A percentile compares a stretch with the other conserved stretches of the same genome.
These are phyloP conservation scores for Zapus hudsonius DNA, from an alignment of 2,113 vertebrate genomes.

Conservation along the genomic window DNA sequence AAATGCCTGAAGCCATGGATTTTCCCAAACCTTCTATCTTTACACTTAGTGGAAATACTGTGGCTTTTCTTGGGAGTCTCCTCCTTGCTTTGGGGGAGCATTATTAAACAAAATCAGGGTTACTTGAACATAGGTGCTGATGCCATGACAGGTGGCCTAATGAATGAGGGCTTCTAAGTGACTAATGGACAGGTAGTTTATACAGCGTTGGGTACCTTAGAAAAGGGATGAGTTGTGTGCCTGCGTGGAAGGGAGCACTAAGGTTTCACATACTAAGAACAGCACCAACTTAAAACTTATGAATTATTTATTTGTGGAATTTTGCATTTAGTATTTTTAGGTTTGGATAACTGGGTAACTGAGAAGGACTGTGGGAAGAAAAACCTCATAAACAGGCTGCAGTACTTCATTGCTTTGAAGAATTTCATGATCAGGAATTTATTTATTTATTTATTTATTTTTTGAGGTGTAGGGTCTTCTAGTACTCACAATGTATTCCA, in stretches of 20 bases:
- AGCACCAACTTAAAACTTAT: neutral
- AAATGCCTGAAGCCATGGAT: neutral
- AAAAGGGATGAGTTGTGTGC: neutral
- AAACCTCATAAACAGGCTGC: neutral
- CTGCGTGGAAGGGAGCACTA: neutral
- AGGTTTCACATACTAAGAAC: neutral
- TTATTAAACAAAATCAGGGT: neutral
- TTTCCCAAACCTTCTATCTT: neutral
- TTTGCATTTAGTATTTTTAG: neutral
- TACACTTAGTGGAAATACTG: neutral
- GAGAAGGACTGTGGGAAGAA: neutral
- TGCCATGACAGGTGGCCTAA: neutral
- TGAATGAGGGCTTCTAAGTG: neutral
- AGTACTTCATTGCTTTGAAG: neutral
- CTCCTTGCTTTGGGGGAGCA: neutral
- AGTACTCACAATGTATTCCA: neutral
- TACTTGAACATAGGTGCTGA: neutral
- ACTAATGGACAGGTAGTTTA: neutral
- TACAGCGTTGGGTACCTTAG: neutral
- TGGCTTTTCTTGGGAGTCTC: neutral
- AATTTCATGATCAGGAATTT: slow-evolving; percentile 16
- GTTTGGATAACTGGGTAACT: neutral
- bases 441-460: neutral
- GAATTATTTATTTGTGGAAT: neutral
- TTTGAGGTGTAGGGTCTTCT: neutral